phyloP scores from a whole-genome alignment of 2,797 vertebrate species.

The Arremon aurantiirostris region DNA sequence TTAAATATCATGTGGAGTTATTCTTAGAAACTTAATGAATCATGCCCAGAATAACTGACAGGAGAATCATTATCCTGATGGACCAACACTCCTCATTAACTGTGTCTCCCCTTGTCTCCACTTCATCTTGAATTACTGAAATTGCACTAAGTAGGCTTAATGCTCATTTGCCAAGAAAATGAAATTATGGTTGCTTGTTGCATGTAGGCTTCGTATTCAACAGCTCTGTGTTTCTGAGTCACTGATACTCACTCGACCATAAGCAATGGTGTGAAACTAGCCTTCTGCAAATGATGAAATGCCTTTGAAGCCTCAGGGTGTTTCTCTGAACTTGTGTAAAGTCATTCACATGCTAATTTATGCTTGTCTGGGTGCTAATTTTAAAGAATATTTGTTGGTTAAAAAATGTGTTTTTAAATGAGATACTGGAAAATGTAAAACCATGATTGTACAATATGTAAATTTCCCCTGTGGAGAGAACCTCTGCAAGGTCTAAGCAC shows the following conservation, averaged over 20 bases:
- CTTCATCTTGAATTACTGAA: neutral
- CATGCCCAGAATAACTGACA: conserved; percentile 22
- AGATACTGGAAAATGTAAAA: neutral
- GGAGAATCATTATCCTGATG: neutral
- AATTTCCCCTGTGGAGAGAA: neutral
- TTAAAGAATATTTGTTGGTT: neutral
- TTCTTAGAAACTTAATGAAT: conserved; percentile 30
- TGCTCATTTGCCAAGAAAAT: neutral
- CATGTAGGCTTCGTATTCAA: neutral
- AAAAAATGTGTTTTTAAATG: neutral
- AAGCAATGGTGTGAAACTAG: neutral
- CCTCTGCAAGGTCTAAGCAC: neutral
- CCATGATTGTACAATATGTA: neutral
- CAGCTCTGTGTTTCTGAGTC: neutral
- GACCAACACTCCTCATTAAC: neutral
- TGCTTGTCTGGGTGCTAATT: neutral
- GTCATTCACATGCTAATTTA: neutral
- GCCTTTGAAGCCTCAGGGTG: neutral
- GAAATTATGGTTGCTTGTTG: neutral
- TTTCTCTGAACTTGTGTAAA: neutral
- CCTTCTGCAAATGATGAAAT: neutral
- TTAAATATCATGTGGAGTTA: conserved; percentile 19
- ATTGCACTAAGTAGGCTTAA: neutral
- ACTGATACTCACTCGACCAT: neutral
- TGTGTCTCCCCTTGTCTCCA: neutral